Evolutionary conservation across 2,113 vertebrate species (phyloP).

Genomic region (Hippocampus comes): DNA sequence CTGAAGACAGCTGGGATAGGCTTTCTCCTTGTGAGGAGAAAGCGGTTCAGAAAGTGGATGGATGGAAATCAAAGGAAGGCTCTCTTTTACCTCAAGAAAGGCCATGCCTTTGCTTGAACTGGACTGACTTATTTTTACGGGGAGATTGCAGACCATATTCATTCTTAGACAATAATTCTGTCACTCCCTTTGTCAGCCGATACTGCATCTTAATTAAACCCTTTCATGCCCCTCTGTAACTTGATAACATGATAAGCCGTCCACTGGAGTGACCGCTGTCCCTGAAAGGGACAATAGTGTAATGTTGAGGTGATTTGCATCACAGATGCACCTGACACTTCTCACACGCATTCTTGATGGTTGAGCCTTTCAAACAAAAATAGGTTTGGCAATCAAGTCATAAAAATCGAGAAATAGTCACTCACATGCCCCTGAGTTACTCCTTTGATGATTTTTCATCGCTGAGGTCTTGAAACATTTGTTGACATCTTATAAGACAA

Average conservation of each 20-base stretch:
- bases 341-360: background rate
- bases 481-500: background rate
- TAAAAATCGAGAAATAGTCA: background rate
- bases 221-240: too few relatives aligned
- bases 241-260: too few relatives aligned
- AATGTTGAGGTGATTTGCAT: background rate
- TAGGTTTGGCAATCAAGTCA: background rate
- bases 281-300: background rate
- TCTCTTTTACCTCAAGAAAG: too few relatives aligned
- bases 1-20: too few relatives aligned
- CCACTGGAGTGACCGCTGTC: too few relatives aligned
- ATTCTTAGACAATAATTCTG: background rate
- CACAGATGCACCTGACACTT: background rate
- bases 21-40: too few relatives aligned
- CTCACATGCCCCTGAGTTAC: background rate
- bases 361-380: background rate
- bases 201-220: background rate
- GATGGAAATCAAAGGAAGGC: too few relatives aligned
- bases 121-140: too few relatives aligned
- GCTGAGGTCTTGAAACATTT: background rate
- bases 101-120: too few relatives aligned
- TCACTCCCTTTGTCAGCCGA: background rate
- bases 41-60: too few relatives aligned
- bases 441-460: background rate
- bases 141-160: too few relatives aligned